phyloP scores from a whole-genome alignment of 2,113 vertebrate species.

The Tinamus guttatus region DNA sequence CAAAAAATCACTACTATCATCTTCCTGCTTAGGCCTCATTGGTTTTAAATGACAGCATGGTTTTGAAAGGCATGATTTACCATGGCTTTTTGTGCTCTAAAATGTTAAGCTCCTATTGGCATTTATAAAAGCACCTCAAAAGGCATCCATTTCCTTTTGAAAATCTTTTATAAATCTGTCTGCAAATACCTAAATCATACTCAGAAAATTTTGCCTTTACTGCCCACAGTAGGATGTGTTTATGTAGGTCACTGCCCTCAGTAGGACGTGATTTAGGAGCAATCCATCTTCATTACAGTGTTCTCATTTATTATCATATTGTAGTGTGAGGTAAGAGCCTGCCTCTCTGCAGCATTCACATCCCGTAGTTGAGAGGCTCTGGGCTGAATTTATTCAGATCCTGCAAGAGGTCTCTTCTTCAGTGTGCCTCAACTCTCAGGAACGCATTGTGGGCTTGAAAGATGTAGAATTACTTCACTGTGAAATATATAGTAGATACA shows the following conservation, averaged over 20 bases:
- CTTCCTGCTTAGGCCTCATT: not conserved
- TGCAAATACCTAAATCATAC: not conserved
- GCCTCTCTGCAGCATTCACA: not conserved
- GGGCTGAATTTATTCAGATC: not conserved
- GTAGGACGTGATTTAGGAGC: not conserved
- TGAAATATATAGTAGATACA: too few species aligned
- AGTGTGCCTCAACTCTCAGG: not conserved
- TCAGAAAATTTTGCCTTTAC: not conserved
- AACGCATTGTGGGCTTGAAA: not conserved
- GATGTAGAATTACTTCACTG: not conserved
- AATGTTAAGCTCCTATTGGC: not conserved
- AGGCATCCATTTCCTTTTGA: not conserved
- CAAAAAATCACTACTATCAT: fast-evolving
- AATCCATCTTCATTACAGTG: not conserved
- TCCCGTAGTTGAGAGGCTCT: not conserved
- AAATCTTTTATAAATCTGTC: not conserved
- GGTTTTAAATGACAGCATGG: not conserved
- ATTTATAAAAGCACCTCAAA: not conserved
- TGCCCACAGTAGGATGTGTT: not conserved
- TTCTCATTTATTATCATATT: not conserved
- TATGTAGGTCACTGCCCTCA: not conserved
- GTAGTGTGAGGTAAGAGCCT: not conserved
- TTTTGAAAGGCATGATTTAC: not conserved
- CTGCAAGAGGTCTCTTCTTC: fast-evolving
- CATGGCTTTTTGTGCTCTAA: not conserved